Percentiles rank a stretch among this genome's conserved stretches.
These are phyloP conservation scores for Toxotes lorentzi DNA, from an alignment of 2,797 vertebrate genomes.

Conservation along the genomic window DNA sequence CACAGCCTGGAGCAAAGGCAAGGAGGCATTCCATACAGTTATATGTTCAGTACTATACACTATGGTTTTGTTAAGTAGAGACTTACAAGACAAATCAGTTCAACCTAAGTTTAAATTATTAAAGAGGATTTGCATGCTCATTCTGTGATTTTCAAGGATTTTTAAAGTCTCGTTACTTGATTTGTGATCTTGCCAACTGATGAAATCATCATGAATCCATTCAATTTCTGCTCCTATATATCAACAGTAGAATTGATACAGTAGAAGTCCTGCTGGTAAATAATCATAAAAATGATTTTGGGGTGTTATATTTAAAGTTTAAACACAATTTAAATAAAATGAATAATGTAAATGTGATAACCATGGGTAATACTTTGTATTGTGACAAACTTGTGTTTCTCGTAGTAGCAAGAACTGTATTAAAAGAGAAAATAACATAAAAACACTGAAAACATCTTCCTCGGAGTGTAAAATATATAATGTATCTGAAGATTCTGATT, in stretches of 20 bases:
- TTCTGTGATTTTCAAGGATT: not conserved
- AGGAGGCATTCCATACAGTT: not conserved
- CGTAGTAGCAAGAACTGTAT: not conserved
- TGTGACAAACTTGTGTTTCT: no score
- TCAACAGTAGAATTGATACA: no score
- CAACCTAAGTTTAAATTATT: not conserved
- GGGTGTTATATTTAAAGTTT: not conserved
- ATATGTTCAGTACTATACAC: not conserved
- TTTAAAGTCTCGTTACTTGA: not conserved
- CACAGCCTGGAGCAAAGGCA: conserved; percentile 80
- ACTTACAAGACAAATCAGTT: not conserved
- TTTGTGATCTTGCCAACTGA: not conserved
- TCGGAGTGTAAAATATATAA: not conserved
- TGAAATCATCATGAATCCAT: not conserved
- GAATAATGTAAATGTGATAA: no score
- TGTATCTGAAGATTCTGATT: no score
- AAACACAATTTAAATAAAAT: not conserved
- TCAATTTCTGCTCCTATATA: not conserved
- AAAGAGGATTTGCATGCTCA: not conserved
- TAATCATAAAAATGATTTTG: not conserved
- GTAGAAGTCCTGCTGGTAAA: not conserved
- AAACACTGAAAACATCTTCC: not conserved
- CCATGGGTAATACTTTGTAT: no score
- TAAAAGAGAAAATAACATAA: not conserved
- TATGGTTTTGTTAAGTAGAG: not conserved